Conservation (phyloP, 2,113 vertebrate species). For the Madoqua kirkii region DNA sequence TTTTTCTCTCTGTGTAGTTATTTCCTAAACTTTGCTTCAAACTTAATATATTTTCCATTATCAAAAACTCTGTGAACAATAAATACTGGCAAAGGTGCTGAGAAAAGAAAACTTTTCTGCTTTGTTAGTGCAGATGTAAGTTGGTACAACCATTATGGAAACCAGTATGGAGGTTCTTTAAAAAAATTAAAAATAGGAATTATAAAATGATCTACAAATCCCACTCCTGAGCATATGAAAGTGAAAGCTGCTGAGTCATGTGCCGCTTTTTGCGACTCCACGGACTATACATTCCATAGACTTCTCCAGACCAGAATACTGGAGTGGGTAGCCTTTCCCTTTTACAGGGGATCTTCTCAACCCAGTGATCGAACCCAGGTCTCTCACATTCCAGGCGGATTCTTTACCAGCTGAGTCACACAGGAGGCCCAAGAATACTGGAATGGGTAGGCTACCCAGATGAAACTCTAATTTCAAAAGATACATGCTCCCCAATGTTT, state of each 20-base stretch:
- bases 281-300: neutral
- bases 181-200: neutral
- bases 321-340: neutral
- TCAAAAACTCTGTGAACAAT: neutral
- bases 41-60: neutral
- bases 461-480: neutral
- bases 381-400: neutral
- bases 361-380: neutral
- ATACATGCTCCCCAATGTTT: neutral
- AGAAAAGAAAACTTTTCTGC: neutral
- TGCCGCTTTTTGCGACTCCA: neutral
- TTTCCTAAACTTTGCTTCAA: neutral
- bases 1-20: neutral
- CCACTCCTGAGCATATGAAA: neutral
- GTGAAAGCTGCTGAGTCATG: neutral
- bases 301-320: neutral
- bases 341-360: neutral
- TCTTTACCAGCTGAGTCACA: neutral
- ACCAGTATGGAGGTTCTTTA: neutral
- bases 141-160: neutral
- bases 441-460: neutral
- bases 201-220: neutral
- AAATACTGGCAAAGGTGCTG: neutral
- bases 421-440: neutral
- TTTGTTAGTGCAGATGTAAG: neutral